phyloP scores from a whole-genome alignment of 2,888 invertebrate genomes.

The Linnaemya tessellans region DNA sequence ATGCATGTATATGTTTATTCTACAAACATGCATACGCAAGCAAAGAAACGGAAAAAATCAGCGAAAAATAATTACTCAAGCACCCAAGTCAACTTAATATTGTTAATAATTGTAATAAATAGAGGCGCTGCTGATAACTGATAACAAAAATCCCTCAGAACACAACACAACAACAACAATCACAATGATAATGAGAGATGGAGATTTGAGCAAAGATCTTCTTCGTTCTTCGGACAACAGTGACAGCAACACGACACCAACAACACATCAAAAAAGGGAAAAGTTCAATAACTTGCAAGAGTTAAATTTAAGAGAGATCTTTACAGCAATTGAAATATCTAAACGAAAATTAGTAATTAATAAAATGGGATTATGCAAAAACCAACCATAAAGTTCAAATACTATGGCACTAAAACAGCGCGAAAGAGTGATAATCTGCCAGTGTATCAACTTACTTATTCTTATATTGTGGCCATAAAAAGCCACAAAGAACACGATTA shows the following conservation, averaged over 20 bases:
- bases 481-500: conserved; percentile 27
- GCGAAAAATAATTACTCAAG: background rate
- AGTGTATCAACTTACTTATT: background rate
- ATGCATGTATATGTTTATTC: background rate
- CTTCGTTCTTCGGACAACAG: background rate
- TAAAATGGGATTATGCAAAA: conserved; percentile 19
- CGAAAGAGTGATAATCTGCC: background rate
- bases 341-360: background rate
- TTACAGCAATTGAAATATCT: conserved; percentile 21
- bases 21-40: background rate
- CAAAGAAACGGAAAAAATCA: conserved; percentile 10
- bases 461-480: conserved; percentile 22
- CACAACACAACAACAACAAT: conserved; percentile 4
- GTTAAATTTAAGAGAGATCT: background rate
- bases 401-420: background rate
- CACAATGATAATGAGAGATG: conserved; percentile 6
- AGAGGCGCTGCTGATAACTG: conserved; percentile 14
- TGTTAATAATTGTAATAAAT: conserved; percentile 48
- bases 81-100: conserved; percentile 3
- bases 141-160: conserved; percentile 47
- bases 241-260: background rate
- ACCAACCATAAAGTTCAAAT: background rate
- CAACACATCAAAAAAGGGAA: conserved; percentile 3
- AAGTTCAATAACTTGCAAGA: conserved; percentile 63
- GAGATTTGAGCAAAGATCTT: conserved; percentile 9